Evolutionary conservation across 2,888 invertebrate genomes (phyloP), one percentile per base, ranked within the genome.

Genomic region (Coleophora deauratella): DNA sequence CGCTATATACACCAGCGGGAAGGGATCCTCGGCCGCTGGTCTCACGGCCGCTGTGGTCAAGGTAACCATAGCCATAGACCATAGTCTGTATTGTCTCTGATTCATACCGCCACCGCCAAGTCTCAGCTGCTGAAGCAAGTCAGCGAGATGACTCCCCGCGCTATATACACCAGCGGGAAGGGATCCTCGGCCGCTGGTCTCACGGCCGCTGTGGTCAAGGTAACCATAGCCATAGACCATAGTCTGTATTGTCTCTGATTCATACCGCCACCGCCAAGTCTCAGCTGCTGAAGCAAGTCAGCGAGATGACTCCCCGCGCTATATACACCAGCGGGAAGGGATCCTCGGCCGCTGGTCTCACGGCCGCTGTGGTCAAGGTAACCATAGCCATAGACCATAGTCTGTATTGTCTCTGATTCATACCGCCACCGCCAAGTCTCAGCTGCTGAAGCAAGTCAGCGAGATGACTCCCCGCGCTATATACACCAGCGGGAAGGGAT

Each of bases 301-400:
- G 97, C 8, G 97, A 98, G 66, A 97, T 99, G 73, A 93, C 94
- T 12, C 99, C 99, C 0, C 89, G 99, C 27, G 98, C 99, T 0
- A 94, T 99, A 4, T 99, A 99, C 76, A 99, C 99, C 0, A 98
- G 98, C 33, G 99, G 99, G 7, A 99, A 99, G 81, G 99, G 98
- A 0, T 98, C 98, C 0, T 93, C 93, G 2, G 99, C 99, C 0
- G 99, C 99, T 38, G 99, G 99, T 88, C 88, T 99, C 37, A 99
- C 99, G 0, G 99, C 99, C 0, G 99, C 99, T 12, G 99, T 99
- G 0, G 98, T 99, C 0, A 91, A 90, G 79, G 86, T 84, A 57
- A 37, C 27, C 9, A 6, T 21, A 21, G n/a, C n/a, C n/a, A n/a
- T n/a, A n/a, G n/a, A n/a, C n/a, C 21, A 21, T 6, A 4, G 21